Evolutionary conservation across 2,888 invertebrate genomes (phyloP), one percentile per base, ranked within the genome.

Genomic region (Malthinus flaveolus): DNA sequence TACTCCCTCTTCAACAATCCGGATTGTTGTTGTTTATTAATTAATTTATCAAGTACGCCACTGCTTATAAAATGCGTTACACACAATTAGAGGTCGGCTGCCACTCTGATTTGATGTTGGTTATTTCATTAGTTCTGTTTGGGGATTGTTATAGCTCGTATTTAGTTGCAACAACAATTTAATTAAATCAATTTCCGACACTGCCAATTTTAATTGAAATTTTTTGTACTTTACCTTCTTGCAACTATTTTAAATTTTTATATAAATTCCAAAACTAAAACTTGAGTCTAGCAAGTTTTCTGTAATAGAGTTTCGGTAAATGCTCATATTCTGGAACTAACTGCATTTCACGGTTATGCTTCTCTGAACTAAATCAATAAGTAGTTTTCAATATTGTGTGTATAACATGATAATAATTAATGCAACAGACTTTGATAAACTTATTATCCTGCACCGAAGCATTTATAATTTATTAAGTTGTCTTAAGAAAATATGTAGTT

Each of bases 361-460:
- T 63, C 61, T 64, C 54, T 71, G 68, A 63, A 65, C 71, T 72
- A 73, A 73, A 72, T 70, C 70, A 70, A 73, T 72, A 69, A 72
- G 68, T 68, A 70, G 66, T 72, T 69, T 71, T 68, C 69, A 68
- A 70, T 71, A 70, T 64, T 62, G 63, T 59, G 64, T 65, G 62
- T 62, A 56, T 59, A 64, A 57, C 57, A 52, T 45, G 63, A 62
- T 66, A 63, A 64, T 66, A 64, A 68, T 66, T 67, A 66, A 61
- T 65, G 62, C 66, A 56, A 49, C 49, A 63, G 66, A 66, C 64
- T 63, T 66, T 66, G 64, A 66, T 61, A 54, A 64, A 66, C 65
- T 63, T 61, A 61, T 23, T 23, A 23, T 23, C 23, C 23, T 23
- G 23, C 23, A 23, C 23, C 5, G 3, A 5, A 23, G 23, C 23